Percentiles rank a stretch among this genome's conserved stretches.
Evolutionary conservation across 2,888 invertebrate species (phyloP).

Genomic region (Dastarcus helophoroides): DNA sequence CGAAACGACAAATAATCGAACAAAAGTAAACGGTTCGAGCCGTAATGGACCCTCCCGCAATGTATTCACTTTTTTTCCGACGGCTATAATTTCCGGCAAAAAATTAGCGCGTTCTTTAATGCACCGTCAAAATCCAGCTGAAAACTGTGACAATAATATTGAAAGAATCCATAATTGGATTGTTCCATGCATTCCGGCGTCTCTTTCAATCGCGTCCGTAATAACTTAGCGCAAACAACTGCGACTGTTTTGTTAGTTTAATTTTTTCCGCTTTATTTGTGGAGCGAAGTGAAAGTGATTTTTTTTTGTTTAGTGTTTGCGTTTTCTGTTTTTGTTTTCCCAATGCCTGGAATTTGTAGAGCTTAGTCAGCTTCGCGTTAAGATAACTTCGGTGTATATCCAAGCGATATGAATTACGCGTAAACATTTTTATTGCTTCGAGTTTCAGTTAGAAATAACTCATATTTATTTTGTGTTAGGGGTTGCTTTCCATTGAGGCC

Average conservation of each 20-base stretch:
- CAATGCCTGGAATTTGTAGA: not conserved
- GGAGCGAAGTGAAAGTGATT: not conserved
- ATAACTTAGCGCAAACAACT: not conserved
- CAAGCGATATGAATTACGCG: too few relatives aligned
- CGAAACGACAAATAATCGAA: too few relatives aligned
- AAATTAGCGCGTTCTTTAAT: not conserved
- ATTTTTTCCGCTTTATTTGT: not conserved
- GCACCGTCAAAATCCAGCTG: too few relatives aligned
- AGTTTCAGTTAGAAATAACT: too few relatives aligned
- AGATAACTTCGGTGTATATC: too few relatives aligned
- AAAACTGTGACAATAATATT: conserved; percentile 1
- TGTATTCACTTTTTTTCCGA: not conserved
- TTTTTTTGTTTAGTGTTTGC: not conserved
- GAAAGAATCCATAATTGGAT: conserved; percentile 1
- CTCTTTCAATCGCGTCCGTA: conserved; percentile 1
- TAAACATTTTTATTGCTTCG: too few relatives aligned
- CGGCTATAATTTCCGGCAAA: not conserved
- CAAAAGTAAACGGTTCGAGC: too few relatives aligned
- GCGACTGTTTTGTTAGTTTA: not conserved
- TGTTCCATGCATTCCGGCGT: conserved; percentile 1
- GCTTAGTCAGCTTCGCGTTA: not conserved
- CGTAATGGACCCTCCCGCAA: too few relatives aligned
- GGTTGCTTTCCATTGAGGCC: too few relatives aligned
- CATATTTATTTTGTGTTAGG: too few relatives aligned
- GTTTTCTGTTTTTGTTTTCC: conserved; percentile 1